Evolutionary conservation across 2,888 invertebrate species (phyloP), one percentile per base, ranked within the genome.

Genomic region (Napeogenes inachia): DNA sequence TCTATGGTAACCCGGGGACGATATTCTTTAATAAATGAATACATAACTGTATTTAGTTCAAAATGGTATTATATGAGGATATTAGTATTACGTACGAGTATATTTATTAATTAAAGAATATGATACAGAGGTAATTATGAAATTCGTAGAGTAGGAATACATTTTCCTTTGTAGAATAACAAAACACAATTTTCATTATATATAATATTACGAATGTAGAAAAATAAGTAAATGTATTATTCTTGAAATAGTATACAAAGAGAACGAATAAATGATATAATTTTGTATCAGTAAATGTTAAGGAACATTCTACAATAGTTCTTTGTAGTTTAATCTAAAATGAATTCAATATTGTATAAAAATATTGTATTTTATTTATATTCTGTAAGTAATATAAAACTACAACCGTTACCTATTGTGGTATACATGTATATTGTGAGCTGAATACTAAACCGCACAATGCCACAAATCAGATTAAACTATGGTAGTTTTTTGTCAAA

Each of bases 231-330:
- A 8, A 50, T 50, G 30, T 30, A 50, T 50, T 30, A 50, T 30
- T 50, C n/a, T 30, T 30, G 30, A 50, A 50, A 10, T 50, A 50
- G 21, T 50, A 50, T 30, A n/a, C 50, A 50, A 50, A 50, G 50
- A 50, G 50, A 50, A 50, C 30, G 50, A 30, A 50, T 50, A 50
- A 50, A 50, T 12, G 50, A 50, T 5, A 50, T 50, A 21, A 50
- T 50, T 50, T 30, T 50, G 10, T 50, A 30, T 50, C 50, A 13
- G 42, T 42, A 42, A 42, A 42, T 50, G 50, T 21, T 50, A 50
- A 30, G n/a, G 30, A 50, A 50, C n/a, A 30, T 50, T 50, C 30
- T 50, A 50, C 30, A n/a, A 30, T 21, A 30, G 5, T 50, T 30
- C 50, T 50, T 50, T 50, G 50, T 21, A 50, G 21, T 50, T 30